Base-by-base conservation (phyloP, 2,797 vertebrate genomes). In the Lacerta agilis region DNA sequence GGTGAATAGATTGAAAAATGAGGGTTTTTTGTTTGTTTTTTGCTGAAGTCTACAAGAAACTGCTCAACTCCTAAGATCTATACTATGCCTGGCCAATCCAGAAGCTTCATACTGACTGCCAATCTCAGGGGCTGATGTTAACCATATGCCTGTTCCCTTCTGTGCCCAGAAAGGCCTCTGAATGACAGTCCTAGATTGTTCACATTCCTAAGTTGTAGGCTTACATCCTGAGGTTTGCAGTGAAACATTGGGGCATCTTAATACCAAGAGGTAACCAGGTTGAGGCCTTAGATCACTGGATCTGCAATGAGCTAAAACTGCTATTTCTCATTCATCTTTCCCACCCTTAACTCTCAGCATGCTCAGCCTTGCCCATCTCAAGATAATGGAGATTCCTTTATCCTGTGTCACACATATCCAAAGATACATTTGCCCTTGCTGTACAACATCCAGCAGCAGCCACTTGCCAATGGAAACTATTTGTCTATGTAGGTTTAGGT, bases 381-480 rank as follows among this genome's bases (percentile, higher is more conserved):
- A 67, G 38, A 67, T 80, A 43, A 27, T n/a, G 38, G 6, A 43
- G 7, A 85, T 76, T 43, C 5, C 13, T 8, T 38, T 64, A 3
- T 85, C 8, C 38, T 71, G 69, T 29, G 67, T 67, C 36, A 43
- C 27, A 64, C 45, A 49, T 72, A 10, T 61, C 23, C 11, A 73
- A 27, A 49, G 8, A 75, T 20, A 58, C 49, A 61, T 17, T 61
- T 61, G 69, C 13, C 18, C 13, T 18, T 20, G 20, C 49, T 45
- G 41, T 86, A 49, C 7, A 5, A 3, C 20, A 8, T 17, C 20
- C 5, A 78, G 6, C 67, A 20, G 38, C n/a, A 69, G 27, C 10
- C 20, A 36, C 23, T 36, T 86, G 85, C 66, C 11, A 4, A 73
- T 78, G 78, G 86, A 87, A 87, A 83, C 4, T 85, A 77, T 9